Base-by-base conservation (phyloP, 2,888 invertebrate genomes). In the Temnothorax ravouxi region DNA sequence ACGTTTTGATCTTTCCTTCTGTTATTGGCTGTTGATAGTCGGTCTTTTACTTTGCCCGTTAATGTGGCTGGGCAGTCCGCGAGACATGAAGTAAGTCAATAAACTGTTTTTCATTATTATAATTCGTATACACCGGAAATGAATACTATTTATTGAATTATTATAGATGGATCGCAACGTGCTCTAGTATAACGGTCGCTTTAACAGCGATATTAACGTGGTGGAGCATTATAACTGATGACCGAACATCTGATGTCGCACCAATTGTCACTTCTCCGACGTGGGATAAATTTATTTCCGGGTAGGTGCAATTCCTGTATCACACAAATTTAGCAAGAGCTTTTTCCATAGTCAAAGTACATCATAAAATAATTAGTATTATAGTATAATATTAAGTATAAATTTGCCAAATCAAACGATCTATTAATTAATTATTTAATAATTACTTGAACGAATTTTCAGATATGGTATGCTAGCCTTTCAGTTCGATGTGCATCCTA, bases 1-100 rank as follows among this genome's bases (percentile, higher is more conserved):
- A 3, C 94, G 95, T 54, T 96, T 97, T 83, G 96, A 97, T 88
- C 95, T 98, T 64, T 97, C 97, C 0, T 98, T 97, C 94, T 98
- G 98, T 93, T 97, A 97, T 89, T 98, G 98, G 98, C 96, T 98
- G 93, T 94, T 98, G 34, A 95, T 98, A 25, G 95, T 98, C 2
- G 98, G 97, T 0, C 92, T 96, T 2, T 93, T 97, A 75, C 95
- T 98, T 34, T 97, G 97, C 88, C 98, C 98, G 0, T 94, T 98
- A 75, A 96, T 98, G 96, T 98, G 98, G 98, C 96, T 98, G 8
- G 98, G 98, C 71, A 98, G 98, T 86, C 98, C 98, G 0, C 98
- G 98, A 94, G 98, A 98, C 93, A 98, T 98, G 97, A 98, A 98
- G 98, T 98, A 95, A 96, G 47, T 29, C 29, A 29, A 38, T 44